phyloP scores from a whole-genome alignment of 2,888 invertebrate genomes.

The Abrostola triplasia region DNA sequence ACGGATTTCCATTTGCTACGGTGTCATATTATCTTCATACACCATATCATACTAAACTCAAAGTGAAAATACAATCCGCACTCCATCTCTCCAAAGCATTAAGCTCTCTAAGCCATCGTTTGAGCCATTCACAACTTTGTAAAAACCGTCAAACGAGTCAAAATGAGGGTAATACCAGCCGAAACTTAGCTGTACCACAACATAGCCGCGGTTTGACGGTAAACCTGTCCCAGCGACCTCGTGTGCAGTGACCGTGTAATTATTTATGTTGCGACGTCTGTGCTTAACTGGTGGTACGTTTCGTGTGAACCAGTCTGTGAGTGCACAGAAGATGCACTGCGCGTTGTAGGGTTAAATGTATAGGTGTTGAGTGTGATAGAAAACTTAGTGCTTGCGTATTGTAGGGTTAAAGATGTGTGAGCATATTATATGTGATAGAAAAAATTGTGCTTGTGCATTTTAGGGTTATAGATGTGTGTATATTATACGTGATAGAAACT shows the following conservation, averaged over 20 bases:
- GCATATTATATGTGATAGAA: too few species aligned
- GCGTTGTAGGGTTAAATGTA: not conserved
- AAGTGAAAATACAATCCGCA: too few species aligned
- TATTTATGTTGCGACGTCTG: conserved; percentile 68
- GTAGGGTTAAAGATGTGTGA: too few species aligned
- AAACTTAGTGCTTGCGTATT: too few species aligned
- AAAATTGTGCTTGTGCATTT: too few species aligned
- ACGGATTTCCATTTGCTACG: too few species aligned
- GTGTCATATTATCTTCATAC: too few species aligned
- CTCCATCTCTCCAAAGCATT: too few species aligned
- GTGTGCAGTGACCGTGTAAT: conserved; percentile 73
- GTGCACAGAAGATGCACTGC: conserved; percentile 5
- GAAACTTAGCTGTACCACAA: conserved; percentile 44
- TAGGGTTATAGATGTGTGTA: too few species aligned
- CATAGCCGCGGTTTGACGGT: conserved; percentile 44
- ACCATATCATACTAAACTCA: too few species aligned
- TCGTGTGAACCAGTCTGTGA: conserved; percentile 21
- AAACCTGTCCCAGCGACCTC: conserved; percentile 53
- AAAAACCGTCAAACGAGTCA: conserved; percentile 24
- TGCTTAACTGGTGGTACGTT: conserved; percentile 51
- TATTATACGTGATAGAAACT: too few species aligned
- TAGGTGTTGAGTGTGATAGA: too few species aligned
- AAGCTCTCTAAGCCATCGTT: not conserved
- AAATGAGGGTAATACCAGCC: conserved; percentile 35
- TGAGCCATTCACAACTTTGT: not conserved